Percentiles rank a stretch among this genome's conserved stretches.
These are phyloP conservation scores for Resseliella maxima DNA, from an alignment of 2,888 invertebrate genomes.

Conservation along the genomic window DNA sequence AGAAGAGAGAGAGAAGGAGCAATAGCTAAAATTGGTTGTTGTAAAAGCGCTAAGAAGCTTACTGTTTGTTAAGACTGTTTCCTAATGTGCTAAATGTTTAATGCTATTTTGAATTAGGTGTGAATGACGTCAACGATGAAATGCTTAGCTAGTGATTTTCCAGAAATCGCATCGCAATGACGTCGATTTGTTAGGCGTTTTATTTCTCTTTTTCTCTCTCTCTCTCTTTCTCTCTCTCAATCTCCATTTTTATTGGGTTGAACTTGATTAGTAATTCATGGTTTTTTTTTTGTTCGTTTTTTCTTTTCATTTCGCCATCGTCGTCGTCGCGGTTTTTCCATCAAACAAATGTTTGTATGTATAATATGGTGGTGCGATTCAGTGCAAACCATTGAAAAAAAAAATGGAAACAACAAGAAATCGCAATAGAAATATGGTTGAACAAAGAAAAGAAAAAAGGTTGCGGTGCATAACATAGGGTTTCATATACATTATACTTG, in stretches of 20 bases:
- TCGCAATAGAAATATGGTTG: neutral
- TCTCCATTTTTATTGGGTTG: neutral
- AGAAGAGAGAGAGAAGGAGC: no score
- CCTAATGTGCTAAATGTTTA: conserved; percentile 17
- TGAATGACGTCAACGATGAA: conserved; percentile 26
- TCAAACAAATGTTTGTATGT: neutral
- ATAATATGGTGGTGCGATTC: no score
- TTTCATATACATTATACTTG: neutral
- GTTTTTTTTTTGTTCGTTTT: neutral
- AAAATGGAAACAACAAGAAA: neutral
- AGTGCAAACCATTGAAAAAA: neutral
- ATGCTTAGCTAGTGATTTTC: conserved; percentile 19
- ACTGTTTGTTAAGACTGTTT: neutral
- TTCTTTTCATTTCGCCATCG: neutral
- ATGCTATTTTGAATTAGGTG: conserved; percentile 36
- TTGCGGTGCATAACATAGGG: conserved; percentile 6
- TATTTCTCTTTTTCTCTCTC: neutral
- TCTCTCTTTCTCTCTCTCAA: neutral
- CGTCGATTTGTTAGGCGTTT: neutral
- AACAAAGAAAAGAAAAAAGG: neutral
- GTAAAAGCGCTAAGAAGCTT: no score
- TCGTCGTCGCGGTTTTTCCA: neutral
- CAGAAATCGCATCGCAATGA: conserved; percentile 15
- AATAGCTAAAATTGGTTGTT: no score
- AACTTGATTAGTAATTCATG: conserved; percentile 48